Evolutionary conservation across 2,797 vertebrate species (phyloP), one percentile per base, ranked within the genome.

Genomic region (Tokudaia muenninki): DNA sequence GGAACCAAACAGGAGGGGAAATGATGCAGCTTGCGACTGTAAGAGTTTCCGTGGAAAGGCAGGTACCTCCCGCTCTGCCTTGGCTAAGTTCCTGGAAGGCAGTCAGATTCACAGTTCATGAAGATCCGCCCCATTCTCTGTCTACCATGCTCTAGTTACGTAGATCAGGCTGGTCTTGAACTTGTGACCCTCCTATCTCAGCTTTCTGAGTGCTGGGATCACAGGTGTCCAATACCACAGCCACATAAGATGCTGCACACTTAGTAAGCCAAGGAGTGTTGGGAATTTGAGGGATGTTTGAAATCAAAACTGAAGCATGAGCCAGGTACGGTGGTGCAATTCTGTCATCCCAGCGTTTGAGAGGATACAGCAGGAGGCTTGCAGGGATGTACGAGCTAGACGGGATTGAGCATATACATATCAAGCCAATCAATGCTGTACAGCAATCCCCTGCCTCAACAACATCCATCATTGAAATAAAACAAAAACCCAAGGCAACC

Each of bases 251-350:
- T 2, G 41, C n/a, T 13, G 0, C 24, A 22, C 47, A 52, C 50
- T 90, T 61, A 88, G 34, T 63, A 34, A 59, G 26, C 9, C 55
- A 72, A 31, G 17, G 59, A 80, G n/a, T 16, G 34, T 26, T 50
- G 6, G 21, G 72, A 84, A 80, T 72, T 77, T 41, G 41, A 91
- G 82, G n/a, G 63, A 50, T 82, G 87, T 37, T 65, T 86, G 82
- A 78, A 75, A 75, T 47, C 31, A 37, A 79, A 92, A 84, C 8
- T 21, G 63, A 90, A 78, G 17, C 57, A 17, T 6, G 74, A 50
- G 41, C 41, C 70, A 59, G 41, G 21, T 44, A 26, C 10, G 7
- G 55, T 6, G 13, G 31, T 8, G 7, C 31, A 26, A 19, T 16
- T 4, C 55, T 89, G 29, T 24, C 14, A 89, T 41, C 29, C 29